Evolutionary conservation across 2,797 vertebrate species (phyloP), one percentile per base, ranked within the genome.

Genomic region (Luscinia luscinia): DNA sequence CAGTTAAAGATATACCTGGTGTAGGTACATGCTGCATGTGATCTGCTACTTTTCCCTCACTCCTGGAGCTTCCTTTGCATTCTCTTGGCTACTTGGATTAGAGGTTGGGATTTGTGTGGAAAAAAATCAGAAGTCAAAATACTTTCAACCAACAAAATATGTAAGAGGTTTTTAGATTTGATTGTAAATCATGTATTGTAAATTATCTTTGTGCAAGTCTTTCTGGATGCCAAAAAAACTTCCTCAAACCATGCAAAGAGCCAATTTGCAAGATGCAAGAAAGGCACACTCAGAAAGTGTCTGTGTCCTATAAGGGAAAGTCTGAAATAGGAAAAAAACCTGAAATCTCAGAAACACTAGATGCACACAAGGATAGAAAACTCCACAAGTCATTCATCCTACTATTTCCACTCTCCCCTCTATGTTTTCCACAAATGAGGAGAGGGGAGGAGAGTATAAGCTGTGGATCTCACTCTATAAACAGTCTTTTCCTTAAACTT

Each of bases 11-110:
- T 6, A 48, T 1, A 54, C 13, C 32, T 80, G 27, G 10, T 15
- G 12, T 5, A 26, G 55, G 86, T n/a, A 45, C 0, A 2, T 9
- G 10, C 40, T 78, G n/a, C 54, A 19, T 0, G 0, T 30, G 38
- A 57, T 54, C n/a, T 84, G 38, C 26, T 87, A 13, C 67, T 70
- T 76, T 28, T 30, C 40, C 22, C 21, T 87, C 18, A 24, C 9
- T 75, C 30, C 43, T 67, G 26, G 15, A 70, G 41, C 20, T 73
- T 81, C 32, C 48, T 58, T 82, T 51, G 28, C 55, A 76, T 41
- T 26, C 23, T 63, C 12, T 45, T 5, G 5, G 70, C 38, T 76
- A 36, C 38, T 66, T 69, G 32, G 28, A 62, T 83, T 66, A 74
- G 61, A 13, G 13, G 36, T 7, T 85, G 59, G 46, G 32, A 54